phyloP scores from a whole-genome alignment of 2,797 vertebrate species.

The Heliangelus exortis region DNA sequence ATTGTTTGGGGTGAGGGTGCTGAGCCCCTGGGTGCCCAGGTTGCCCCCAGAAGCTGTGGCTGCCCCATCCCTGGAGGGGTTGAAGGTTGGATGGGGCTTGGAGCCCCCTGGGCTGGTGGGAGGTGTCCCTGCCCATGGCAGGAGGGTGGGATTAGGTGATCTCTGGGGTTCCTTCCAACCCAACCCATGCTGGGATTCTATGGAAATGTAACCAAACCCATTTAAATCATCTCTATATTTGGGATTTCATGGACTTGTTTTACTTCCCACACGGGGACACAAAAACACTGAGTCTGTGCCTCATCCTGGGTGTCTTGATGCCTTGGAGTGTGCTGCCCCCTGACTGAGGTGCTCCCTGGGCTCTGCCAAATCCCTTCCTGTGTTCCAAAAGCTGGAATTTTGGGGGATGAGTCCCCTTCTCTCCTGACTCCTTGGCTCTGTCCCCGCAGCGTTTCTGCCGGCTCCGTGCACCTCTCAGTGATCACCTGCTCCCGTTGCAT shows the following conservation, averaged over 20 bases:
- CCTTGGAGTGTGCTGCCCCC: not conserved
- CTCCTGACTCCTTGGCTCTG: not conserved
- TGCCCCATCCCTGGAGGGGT: too few relatives aligned
- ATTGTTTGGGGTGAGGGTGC: too few relatives aligned
- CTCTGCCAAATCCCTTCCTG: not conserved
- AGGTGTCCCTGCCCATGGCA: too few relatives aligned
- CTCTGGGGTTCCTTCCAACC: too few relatives aligned
- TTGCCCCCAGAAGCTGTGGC: too few relatives aligned
- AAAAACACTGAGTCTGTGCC: not conserved
- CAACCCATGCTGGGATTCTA: too few relatives aligned
- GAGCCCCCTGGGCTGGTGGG: too few relatives aligned
- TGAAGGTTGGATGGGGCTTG: too few relatives aligned
- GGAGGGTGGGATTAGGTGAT: too few relatives aligned
- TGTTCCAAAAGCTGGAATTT: not conserved
- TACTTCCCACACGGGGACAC: not conserved
- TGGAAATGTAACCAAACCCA: too few relatives aligned
- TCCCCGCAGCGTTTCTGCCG: slow-evolving; percentile 75
- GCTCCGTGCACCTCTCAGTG: slow-evolving; percentile 82
- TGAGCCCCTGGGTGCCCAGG: too few relatives aligned
- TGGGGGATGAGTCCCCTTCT: not conserved
- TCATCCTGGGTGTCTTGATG: not conserved
- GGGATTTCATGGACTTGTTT: not conserved
- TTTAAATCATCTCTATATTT: rapidly evolving
- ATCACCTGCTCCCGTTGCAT: slow-evolving; percentile 91
- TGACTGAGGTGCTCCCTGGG: not conserved